phyloP scores from a whole-genome alignment of 1,140 invertebrate species.

The Sitophilus oryzae region DNA sequence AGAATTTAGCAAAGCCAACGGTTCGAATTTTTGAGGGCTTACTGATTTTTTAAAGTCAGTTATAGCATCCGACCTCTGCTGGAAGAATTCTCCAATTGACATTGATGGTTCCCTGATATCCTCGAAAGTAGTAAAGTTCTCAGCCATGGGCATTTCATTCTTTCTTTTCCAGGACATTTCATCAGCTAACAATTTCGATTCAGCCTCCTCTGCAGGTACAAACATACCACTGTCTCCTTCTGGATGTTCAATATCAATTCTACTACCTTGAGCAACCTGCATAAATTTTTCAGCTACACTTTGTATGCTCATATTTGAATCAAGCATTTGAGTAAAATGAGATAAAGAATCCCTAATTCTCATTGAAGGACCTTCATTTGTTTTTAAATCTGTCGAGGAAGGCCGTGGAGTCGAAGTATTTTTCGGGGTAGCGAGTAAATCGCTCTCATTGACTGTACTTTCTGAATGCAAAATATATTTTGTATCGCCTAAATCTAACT shows the following conservation, averaged over 20 bases:
- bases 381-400: conserved; percentile 7
- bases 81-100: conserved; percentile 37
- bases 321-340: conserved; percentile 20
- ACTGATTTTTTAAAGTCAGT: conserved; percentile 21
- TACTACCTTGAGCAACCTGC: conserved; percentile 12
- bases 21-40: conserved; percentile 25
- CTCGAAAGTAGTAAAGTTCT: conserved; percentile 6
- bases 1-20: conserved; percentile 26
- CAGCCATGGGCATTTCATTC: conserved; percentile 27
- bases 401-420: conserved; percentile 29
- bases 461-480: conserved; percentile 14
- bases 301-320: conserved; percentile 26
- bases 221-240: conserved; percentile 28
- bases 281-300: conserved; percentile 25
- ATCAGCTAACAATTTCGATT: conserved; percentile 27
- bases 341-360: conserved; percentile 17
- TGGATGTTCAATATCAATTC: background rate
- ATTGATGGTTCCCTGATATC: conserved; percentile 18
- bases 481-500: background rate
- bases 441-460: conserved; percentile 35
- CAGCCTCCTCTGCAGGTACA: conserved; percentile 29
- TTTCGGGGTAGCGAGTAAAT: conserved; percentile 26
- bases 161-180: conserved; percentile 35
- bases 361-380: background rate
- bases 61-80: conserved; percentile 28